Evolutionary conservation across 2,797 vertebrate genomes (phyloP), one percentile per base, ranked within the genome.

Genomic region (Crenuchus spilurus): DNA sequence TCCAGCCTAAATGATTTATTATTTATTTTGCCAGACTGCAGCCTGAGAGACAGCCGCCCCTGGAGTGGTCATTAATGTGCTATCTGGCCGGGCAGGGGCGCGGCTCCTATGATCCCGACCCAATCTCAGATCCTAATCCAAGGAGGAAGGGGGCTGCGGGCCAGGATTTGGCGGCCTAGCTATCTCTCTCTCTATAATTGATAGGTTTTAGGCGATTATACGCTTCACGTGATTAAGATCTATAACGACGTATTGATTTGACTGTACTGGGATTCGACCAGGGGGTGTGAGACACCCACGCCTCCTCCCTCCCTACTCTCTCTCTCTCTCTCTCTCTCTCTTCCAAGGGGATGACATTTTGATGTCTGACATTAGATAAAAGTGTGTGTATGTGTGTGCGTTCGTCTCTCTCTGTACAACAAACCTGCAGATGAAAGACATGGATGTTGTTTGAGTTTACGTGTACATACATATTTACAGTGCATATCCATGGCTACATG

Each of bases 91-190:
- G 90, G 83, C 86, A 79, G 89, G 54, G 87, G 88, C 77, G 79
- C 84, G 85, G 82, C 87, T 88, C 81, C 88, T 89, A 85, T 93
- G 90, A 92, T 92, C 91, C 89, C 81, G 88, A 91, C 89, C 90
- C 90, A 90, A 92, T 92, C 90, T 92, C 89, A 92, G 90, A 92
- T 92, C 92, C 87, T 90, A 90, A 92, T 93, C 90, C 91, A 92
- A 92, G 90, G 90, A 91, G 89, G 90, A 91, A 91, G 88, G 88
- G 82, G 84, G 90, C 92, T 92, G 89, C 85, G 82, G 92, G 92
- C 90, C 88, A 92, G 90, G 92, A 92, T 93, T 92, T 92, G 86
- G 87, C 86, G 76, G 87, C 86, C 82, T 51, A 66, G 87, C 84
- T 80, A 78, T 86, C 82, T 80, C 79, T 83, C 83, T 91, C 78